Percentiles rank a stretch among this genome's conserved stretches.
phyloP scores from a whole-genome alignment of 1,140 invertebrate species.

The Hyles euphorbiae region DNA sequence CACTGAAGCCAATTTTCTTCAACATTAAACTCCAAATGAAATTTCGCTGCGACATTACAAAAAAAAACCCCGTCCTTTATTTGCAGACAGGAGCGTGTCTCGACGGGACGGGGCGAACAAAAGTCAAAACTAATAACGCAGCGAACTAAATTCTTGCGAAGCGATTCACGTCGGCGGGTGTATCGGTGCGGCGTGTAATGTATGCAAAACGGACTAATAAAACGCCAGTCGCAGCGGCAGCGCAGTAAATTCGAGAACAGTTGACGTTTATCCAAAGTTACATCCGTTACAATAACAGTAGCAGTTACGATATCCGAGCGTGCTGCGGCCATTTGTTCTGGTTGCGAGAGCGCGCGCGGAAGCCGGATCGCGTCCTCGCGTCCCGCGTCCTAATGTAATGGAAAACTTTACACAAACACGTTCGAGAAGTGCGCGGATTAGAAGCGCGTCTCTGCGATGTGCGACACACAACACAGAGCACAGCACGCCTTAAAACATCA shows the following conservation, averaged over 20 bases:
- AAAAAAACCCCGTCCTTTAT: background rate
- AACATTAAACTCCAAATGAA: conserved; percentile 24
- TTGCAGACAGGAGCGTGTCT: background rate
- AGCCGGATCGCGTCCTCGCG: conserved; percentile 15
- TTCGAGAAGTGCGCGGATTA: conserved; percentile 35
- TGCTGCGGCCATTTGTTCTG: conserved; percentile 53
- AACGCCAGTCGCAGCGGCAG: conserved; percentile 37
- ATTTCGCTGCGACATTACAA: conserved; percentile 11
- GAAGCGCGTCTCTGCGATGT: conserved; percentile 19
- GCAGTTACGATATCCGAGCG: conserved; percentile 58
- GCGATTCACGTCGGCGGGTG: conserved; percentile 27
- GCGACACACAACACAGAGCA: background rate
- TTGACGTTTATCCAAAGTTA: conserved; percentile 68
- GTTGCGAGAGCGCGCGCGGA: conserved; percentile 21
- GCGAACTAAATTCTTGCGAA: conserved; percentile 22
- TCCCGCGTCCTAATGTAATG: conserved; percentile 43
- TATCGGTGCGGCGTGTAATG: conserved; percentile 41
- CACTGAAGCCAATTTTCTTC: conserved; percentile 32
- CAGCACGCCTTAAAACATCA: conserved; percentile 27
- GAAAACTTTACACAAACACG: conserved; percentile 56
- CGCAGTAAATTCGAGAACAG: conserved; percentile 57
- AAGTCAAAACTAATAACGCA: conserved; percentile 14
- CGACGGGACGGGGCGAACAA: background rate
- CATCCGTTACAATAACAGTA: conserved; percentile 66
- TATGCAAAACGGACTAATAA: conserved; percentile 62